A percentile compares a stretch with the other conserved stretches of the same genome.
phyloP scores from a whole-genome alignment of 35 echinoderm and acorn worm species.

The Apostichopus parvimensis region DNA sequence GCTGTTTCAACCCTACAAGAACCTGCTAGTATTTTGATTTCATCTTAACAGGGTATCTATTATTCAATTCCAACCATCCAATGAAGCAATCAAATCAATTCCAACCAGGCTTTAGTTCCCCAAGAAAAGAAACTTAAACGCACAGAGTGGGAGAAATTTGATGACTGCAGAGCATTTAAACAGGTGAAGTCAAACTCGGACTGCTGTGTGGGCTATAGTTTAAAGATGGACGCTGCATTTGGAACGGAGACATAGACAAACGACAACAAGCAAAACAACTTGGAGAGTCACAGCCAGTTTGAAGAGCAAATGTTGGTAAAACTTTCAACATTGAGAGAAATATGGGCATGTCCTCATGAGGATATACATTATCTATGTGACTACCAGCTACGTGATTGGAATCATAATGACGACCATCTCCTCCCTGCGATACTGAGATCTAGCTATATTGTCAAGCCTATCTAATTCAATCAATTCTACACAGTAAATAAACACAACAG shows the following conservation, averaged over 20 bases:
- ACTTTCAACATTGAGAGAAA: too few relatives aligned
- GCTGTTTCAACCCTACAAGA: slow-evolving; percentile 28
- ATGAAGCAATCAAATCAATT: slow-evolving; percentile 50
- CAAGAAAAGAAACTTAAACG: slow-evolving; percentile 1
- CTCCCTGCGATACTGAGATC: too few relatives aligned
- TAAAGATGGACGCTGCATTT: neutral
- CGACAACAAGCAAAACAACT: neutral
- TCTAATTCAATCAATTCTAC: too few relatives aligned
- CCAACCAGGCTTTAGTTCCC: neutral
- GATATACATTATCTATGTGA: too few relatives aligned
- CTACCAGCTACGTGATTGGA: too few relatives aligned
- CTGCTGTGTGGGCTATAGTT: slow-evolving; percentile 23
- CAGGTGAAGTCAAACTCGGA: neutral
- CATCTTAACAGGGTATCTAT: slow-evolving; percentile 47
- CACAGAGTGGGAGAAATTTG: slow-evolving; percentile 8
- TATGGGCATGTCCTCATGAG: too few relatives aligned
- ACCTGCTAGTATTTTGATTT: slow-evolving; percentile 8
- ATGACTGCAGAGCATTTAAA: slow-evolving; percentile 17
- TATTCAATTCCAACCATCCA: slow-evolving; percentile 26
- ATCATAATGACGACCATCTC: too few relatives aligned
- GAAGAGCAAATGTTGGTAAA: too few relatives aligned
- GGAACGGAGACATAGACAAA: neutral
- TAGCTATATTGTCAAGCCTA: too few relatives aligned
- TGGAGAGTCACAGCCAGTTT: too few relatives aligned
- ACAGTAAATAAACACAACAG: too few relatives aligned